Base-by-base conservation (phyloP, 2,888 invertebrate genomes). In the Macrophya alboannulata region DNA sequence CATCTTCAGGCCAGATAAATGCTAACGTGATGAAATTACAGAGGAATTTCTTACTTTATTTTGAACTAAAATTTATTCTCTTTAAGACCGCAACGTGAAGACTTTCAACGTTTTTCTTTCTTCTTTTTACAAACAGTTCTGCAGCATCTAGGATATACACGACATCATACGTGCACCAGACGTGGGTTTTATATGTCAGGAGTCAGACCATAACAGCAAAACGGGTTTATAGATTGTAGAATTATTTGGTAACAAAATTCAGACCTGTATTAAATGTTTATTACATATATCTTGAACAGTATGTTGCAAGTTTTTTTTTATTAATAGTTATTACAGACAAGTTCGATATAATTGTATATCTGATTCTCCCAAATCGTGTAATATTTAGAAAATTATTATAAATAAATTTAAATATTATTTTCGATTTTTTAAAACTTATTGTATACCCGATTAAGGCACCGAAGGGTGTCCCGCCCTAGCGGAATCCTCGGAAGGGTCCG, bases 401-500 rank as follows among this genome's bases (percentile, higher is more conserved):
- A 15, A 51, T 77, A 25, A 77, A 74, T 51, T 4, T 4, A 9
- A 6, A 31, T 77, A 15, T 15, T 31, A 10, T 45, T 72, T 55
- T 55, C 31, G 45, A 43, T 25, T 45, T 74, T n/a, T 74, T 71
- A 2, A 31, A 31, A 31, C 71, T 37, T 31, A 37, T 71, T n/a
- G 37, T 71, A 6, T 10, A n/a, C 17, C 21, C 59, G 40, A 81
- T 62, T 40, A 51, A 17, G 25, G 43, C 48, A 83, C 83, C 68
- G 83, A 45, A 83, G 83, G 83, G 83, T 83, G 83, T 83, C 83
- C 83, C 83, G 37, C 83, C 83, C 83, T 83, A 71, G 83, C 83
- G 83, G 83, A 21, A 83, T 48, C 68, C 83, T 68, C 17, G 31
- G 83, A 65, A 83, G 71, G 48, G 43, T 65, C 31, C 83, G 5